A percentile compares a stretch with the other conserved stretches of the same genome.
These are phyloP conservation scores for Petrocephalus sullivani DNA, from an alignment of 2,797 vertebrate species.

Conservation along the genomic window DNA sequence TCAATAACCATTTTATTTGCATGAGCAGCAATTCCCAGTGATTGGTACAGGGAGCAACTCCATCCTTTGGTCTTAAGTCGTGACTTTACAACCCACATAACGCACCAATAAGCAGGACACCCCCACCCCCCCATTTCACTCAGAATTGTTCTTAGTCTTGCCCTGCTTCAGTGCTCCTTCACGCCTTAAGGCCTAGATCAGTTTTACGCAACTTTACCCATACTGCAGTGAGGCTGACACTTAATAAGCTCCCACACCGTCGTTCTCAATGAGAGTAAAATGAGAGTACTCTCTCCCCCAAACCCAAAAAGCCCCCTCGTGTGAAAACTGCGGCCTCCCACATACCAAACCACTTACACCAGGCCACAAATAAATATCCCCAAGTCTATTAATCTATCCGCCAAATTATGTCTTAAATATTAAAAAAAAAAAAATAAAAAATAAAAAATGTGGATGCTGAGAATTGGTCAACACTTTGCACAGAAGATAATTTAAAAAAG, in stretches of 20 bases:
- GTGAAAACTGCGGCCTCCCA: not conserved
- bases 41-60: not conserved
- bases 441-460: not conserved
- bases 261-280: conserved; percentile 2
- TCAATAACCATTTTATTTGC: not conserved
- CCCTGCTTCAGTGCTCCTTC: not conserved
- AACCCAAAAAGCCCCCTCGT: conserved; percentile 6
- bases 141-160: not conserved
- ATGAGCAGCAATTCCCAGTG: not conserved
- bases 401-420: not conserved
- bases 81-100: not conserved
- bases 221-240: not conserved
- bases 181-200: not conserved
- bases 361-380: conserved; percentile 12
- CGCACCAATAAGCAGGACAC: not conserved
- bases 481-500: not conserved
- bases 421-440: not conserved
- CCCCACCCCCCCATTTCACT: not conserved
- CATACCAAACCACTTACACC: conserved; percentile 24
- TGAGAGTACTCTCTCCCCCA: conserved; percentile 3
- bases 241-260: not conserved
- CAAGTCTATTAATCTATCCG: conserved; percentile 2
- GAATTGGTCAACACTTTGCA: conserved; percentile 5
- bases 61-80: not conserved
- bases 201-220: not conserved